phyloP scores from a whole-genome alignment of 2,888 invertebrate genomes.

The Prenolepis imparis region DNA sequence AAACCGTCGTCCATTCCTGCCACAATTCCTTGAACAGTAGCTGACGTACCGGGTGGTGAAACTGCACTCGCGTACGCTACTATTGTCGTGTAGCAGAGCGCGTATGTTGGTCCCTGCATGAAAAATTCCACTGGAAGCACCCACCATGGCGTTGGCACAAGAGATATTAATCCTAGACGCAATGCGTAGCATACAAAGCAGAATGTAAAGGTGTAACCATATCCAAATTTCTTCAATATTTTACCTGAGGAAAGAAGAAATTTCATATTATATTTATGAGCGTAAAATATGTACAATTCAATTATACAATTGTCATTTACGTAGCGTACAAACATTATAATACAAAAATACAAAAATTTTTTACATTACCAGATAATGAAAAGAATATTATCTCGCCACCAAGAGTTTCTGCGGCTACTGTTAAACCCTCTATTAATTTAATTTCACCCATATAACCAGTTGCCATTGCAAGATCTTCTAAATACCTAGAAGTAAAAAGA shows the following conservation, averaged over 20 bases:
- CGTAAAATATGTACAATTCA: slow-evolving; percentile 2
- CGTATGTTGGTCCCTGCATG: slow-evolving; percentile 95
- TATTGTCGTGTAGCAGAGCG: slow-evolving; percentile 93
- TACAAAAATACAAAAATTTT: not conserved
- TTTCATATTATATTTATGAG: slow-evolving; percentile 47
- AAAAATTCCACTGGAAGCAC: slow-evolving; percentile 92
- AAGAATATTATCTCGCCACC: slow-evolving; percentile 93
- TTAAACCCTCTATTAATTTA: slow-evolving; percentile 93
- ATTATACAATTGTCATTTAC: not conserved
- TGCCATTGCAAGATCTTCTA: slow-evolving; percentile 91
- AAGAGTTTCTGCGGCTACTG: slow-evolving; percentile 93
- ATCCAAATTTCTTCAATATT: slow-evolving; percentile 93
- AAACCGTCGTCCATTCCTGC: slow-evolving; percentile 96
- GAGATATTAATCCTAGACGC: slow-evolving; percentile 91
- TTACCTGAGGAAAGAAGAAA: slow-evolving; percentile 87
- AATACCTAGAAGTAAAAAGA: slow-evolving; percentile 88
- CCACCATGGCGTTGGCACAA: slow-evolving; percentile 94
- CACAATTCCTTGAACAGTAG: slow-evolving; percentile 94
- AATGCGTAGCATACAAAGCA: slow-evolving; percentile 93
- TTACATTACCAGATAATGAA: slow-evolving; percentile 88
- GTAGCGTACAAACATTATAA: not conserved
- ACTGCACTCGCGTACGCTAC: slow-evolving; percentile 89
- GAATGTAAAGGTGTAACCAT: slow-evolving; percentile 92
- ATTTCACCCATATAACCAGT: slow-evolving; percentile 90
- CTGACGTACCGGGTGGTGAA: slow-evolving; percentile 91